Base-by-base conservation (phyloP, 2,888 invertebrate genomes). In the Melanotus villosus region DNA sequence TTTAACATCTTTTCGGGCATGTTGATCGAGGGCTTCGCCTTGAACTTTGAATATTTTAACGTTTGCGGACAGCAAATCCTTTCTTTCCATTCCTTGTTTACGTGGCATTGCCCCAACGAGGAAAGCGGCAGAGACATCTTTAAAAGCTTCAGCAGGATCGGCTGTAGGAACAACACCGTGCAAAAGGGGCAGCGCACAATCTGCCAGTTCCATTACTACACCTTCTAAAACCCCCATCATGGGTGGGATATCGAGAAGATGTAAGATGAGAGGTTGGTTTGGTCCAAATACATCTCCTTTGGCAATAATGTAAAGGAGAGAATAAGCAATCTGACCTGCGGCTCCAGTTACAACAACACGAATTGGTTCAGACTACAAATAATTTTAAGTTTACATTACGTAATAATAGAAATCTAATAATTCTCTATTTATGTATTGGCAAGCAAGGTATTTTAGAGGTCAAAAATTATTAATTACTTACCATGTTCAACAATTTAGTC, bases 241-340 rank as follows among this genome's bases (percentile, higher is more conserved):
- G 14, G 93, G 93, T 65, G 94, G 92, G 80, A 99, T 98, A 87
- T 99, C 99, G 78, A 99, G 87, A 74, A 99, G 90, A 82, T 95
- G 93, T 50, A 99, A 88, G 81, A 91, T 92, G 19, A 99, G 88
- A 0, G 94, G 92, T 85, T 97, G 97, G 50, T 94, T 88, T 56
- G 89, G 88, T 26, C 99, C 99, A 84, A 99, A 99, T 0, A 98
- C 97, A 83, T 96, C 94, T 69, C 99, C 99, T 79, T 96, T 96
- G 10, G 96, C 96, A 76, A 99, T 90, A 87, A 97, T 95, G 83
- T 96, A 96, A 10, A 99, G 87, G 45, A 99, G 87, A 1, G 98
- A 98, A 85, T 99, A 99, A 69, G 97, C 98, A 78, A 99, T 99
- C 87, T 99, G 99, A 14, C 99, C 99, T 70, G 99, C 99, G 78